These are phyloP conservation scores for Sialia sialis DNA, from an alignment of 2,113 vertebrate genomes.

Conservation along the genomic window DNA sequence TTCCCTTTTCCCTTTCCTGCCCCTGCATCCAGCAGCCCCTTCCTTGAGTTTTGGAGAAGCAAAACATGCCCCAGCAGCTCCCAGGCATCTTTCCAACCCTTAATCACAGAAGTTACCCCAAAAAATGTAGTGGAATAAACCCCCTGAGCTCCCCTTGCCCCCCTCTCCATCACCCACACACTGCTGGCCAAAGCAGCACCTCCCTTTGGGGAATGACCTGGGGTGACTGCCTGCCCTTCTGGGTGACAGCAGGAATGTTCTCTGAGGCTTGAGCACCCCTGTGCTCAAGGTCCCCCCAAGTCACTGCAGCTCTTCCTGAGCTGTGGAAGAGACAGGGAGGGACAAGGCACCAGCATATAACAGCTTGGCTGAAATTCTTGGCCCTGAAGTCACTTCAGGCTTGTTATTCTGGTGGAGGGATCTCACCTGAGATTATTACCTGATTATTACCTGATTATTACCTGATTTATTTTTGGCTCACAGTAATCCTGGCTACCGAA, in stretches of 20 bases:
- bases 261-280: background rate
- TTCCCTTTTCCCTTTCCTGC: background rate
- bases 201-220: background rate
- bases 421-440: background rate
- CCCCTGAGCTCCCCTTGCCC: background rate
- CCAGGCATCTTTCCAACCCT: background rate
- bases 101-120: background rate
- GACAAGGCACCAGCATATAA: background rate
- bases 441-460: too few species aligned
- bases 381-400: background rate
- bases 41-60: background rate
- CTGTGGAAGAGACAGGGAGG: background rate
- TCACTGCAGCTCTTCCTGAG: background rate
- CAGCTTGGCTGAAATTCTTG: background rate
- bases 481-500: background rate
- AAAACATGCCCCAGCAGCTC: background rate
- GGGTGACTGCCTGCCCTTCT: background rate
- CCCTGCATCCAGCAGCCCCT: background rate
- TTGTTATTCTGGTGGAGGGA: background rate
- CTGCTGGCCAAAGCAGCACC: background rate
- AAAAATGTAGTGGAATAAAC: background rate
- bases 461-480: background rate
- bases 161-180: fast-evolving
- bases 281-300: background rate
- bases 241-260: background rate